A percentile compares a stretch with the other conserved stretches of the same genome.
Evolutionary conservation across 2,888 invertebrate genomes (phyloP).

Genomic region (Cremastinae sp.): DNA sequence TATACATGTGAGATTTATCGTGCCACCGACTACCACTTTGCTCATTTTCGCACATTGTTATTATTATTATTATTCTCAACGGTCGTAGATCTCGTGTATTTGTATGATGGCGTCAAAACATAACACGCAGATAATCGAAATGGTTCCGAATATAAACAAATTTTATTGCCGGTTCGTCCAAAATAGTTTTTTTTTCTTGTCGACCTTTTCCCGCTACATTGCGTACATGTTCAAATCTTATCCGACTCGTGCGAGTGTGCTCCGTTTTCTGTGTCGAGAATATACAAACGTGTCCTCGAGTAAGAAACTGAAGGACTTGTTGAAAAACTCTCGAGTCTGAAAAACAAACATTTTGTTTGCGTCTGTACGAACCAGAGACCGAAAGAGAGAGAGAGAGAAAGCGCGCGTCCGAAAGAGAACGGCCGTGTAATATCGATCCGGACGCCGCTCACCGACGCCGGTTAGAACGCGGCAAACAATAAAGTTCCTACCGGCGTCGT

Average conservation of each 20-base stretch:
- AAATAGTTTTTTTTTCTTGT: too few species aligned
- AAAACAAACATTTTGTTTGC: constrained; percentile 60
- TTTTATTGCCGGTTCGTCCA: too few species aligned
- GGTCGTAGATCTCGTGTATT: neutral
- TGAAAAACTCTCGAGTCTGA: constrained; percentile 46
- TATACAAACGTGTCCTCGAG: constrained; percentile 19
- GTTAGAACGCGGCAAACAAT: constrained; percentile 66
- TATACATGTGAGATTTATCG: constrained; percentile 69
- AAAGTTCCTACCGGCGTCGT: constrained; percentile 64
- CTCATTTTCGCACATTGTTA: constrained; percentile 66
- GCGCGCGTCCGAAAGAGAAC: constrained; percentile 63
- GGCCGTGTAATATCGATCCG: constrained; percentile 65
- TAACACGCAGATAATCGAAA: neutral
- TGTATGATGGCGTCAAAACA: neutral
- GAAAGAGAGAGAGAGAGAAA: constrained; percentile 58
- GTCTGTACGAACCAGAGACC: constrained; percentile 62
- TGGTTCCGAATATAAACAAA: neutral
- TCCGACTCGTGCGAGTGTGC: neutral
- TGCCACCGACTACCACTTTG: constrained; percentile 44
- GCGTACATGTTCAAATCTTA: too few species aligned
- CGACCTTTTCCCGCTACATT: too few species aligned
- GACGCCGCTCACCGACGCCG: constrained; percentile 59
- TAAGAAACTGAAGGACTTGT: constrained; percentile 24
- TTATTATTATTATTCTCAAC: constrained; percentile 26
- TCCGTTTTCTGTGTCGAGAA: constrained; percentile 6